Conservation (phyloP, 2,113 vertebrate genomes). For the Balaeniceps rex region DNA sequence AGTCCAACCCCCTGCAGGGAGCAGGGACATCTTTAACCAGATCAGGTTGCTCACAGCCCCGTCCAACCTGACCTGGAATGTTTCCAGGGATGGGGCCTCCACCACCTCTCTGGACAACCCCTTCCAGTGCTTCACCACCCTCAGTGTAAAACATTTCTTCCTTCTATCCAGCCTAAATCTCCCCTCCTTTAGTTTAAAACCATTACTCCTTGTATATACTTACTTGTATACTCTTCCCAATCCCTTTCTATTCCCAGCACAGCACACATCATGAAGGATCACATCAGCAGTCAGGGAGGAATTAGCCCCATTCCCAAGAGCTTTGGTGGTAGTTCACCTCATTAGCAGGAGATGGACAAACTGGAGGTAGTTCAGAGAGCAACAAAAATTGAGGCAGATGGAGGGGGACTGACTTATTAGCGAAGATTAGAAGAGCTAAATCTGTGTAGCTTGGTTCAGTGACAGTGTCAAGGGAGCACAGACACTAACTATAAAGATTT, state of each 20-base stretch:
- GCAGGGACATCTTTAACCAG: too few species aligned
- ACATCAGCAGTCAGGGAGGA: neutral
- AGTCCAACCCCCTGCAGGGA: too few species aligned
- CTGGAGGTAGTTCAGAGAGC: neutral
- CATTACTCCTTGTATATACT: too few species aligned
- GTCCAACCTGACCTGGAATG: too few species aligned
- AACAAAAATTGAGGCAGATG: neutral
- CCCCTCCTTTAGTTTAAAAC: too few species aligned
- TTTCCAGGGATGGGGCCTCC: too few species aligned
- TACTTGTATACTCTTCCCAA: neutral
- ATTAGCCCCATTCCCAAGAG: neutral
- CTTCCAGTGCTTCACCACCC: too few species aligned
- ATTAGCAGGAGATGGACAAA: neutral
- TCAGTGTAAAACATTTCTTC: too few species aligned
- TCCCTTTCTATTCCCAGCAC: neutral
- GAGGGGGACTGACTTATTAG: neutral
- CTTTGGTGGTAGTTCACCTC: neutral
- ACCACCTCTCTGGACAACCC: too few species aligned
- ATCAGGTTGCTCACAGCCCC: too few species aligned
- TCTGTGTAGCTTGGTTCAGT: neutral
- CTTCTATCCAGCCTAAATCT: too few species aligned
- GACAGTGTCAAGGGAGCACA: neutral
- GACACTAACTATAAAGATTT: neutral
- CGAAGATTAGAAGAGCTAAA: neutral
- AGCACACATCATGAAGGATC: fast-evolving